Percentiles rank a stretch among this genome's conserved stretches.
Conservation (phyloP, 1,140 invertebrate genomes). For the Apis dorsata region DNA sequence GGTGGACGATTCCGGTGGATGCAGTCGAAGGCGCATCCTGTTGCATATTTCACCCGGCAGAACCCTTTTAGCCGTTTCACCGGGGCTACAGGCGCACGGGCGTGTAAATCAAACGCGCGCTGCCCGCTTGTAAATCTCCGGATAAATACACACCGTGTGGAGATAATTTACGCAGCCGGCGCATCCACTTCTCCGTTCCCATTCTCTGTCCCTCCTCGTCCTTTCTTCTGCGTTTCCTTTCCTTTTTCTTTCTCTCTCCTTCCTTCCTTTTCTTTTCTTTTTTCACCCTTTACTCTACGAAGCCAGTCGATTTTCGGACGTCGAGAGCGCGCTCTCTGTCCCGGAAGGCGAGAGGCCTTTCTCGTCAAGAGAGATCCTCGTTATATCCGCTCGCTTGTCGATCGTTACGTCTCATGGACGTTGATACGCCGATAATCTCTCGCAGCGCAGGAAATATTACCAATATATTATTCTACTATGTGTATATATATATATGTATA, state of each 20-base stretch:
- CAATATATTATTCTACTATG: conserved; percentile 25
- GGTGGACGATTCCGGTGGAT: conserved; percentile 63
- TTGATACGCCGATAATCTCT: conserved; percentile 58
- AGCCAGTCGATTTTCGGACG: conserved; percentile 61
- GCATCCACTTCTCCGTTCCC: conserved; percentile 48
- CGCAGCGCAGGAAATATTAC: conserved; percentile 30
- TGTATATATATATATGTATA: too few relatives aligned
- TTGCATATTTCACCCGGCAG: conserved; percentile 75
- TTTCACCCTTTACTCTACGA: not conserved
- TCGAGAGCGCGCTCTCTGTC: conserved; percentile 43
- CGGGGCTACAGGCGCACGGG: conserved; percentile 62
- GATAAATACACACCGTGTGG: conserved; percentile 76
- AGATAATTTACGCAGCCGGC: conserved; percentile 78
- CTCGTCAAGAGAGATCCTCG: conserved; percentile 46
- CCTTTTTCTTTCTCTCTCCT: not conserved
- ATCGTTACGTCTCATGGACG: conserved; percentile 46
- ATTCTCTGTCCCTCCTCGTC: not conserved
- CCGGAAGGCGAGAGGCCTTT: conserved; percentile 48
- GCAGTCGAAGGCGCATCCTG: conserved; percentile 63
- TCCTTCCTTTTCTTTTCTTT: not conserved
- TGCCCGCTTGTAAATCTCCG: conserved; percentile 78
- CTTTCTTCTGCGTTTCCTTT: not conserved
- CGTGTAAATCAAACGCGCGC: conserved; percentile 78
- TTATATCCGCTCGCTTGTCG: conserved; percentile 36
- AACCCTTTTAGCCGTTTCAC: conserved; percentile 72